phyloP scores from a whole-genome alignment of 1,140 invertebrate species.

The Drosophila subobscura region DNA sequence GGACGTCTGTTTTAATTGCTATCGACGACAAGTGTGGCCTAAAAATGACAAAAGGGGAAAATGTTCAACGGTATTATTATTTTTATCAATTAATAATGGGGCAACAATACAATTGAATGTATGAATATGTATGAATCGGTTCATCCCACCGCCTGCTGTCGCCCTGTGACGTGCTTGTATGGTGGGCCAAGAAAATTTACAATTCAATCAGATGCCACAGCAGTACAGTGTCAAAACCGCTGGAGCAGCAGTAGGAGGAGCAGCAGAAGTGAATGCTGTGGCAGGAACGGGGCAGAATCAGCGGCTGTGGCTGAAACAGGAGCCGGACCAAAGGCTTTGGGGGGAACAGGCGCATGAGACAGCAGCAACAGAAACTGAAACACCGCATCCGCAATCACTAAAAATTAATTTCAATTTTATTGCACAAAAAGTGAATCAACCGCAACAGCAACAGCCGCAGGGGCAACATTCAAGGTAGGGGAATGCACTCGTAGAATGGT shows the following conservation, averaged over 20 bases:
- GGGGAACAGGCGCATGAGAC: conserved; percentile 9
- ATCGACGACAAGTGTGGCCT: conserved; percentile 35
- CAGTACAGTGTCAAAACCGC: conserved; percentile 58
- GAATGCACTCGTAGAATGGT: not conserved
- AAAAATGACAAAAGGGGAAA: conserved; percentile 42
- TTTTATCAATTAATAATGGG: conserved; percentile 36
- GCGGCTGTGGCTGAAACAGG: not conserved
- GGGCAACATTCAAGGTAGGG: not conserved
- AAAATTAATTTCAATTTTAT: conserved; percentile 83
- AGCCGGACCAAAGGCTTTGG: conserved; percentile 12
- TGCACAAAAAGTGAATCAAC: conserved; percentile 39
- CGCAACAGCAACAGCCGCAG: conserved; percentile 1
- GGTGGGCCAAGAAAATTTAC: conserved; percentile 52
- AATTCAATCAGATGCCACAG: conserved; percentile 64
- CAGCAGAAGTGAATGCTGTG: conserved; percentile 31
- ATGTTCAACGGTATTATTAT: conserved; percentile 18
- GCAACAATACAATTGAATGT: conserved; percentile 10
- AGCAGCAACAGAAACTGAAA: conserved; percentile 24
- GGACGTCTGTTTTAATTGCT: conserved; percentile 35
- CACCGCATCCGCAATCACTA: conserved; percentile 80
- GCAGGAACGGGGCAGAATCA: conserved; percentile 1
- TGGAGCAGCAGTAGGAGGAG: conserved; percentile 20
- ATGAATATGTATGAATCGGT: not conserved
- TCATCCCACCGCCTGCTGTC: not conserved
- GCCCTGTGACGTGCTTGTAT: too few species aligned